Evolutionary conservation across 2,888 invertebrate genomes (phyloP).

Genomic region (Punctoribates punctum): DNA sequence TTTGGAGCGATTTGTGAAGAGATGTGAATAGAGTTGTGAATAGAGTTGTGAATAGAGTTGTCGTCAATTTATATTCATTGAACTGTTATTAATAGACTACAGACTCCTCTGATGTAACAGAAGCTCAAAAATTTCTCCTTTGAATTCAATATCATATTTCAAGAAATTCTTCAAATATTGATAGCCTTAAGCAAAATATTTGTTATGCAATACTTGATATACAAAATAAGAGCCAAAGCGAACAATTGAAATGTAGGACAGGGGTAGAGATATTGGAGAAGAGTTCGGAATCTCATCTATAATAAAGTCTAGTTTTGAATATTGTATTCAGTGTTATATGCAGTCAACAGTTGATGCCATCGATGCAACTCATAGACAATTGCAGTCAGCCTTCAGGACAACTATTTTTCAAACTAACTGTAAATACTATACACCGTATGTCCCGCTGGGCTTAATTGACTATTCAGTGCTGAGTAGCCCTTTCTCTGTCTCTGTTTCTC

Average conservation of each 20-base stretch:
- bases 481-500: background rate
- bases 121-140: constrained; percentile 14
- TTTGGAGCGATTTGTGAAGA: background rate
- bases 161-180: constrained; percentile 22
- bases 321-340: background rate
- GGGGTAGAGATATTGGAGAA: constrained; percentile 6
- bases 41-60: background rate
- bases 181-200: constrained; percentile 24
- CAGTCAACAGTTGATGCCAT: constrained; percentile 18
- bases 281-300: background rate
- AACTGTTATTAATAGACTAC: constrained; percentile 32
- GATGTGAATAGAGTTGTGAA: background rate
- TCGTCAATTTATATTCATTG: constrained; percentile 34
- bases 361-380: constrained; percentile 33
- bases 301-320: background rate
- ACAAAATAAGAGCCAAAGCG: constrained; percentile 7
- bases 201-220: constrained; percentile 24
- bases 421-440: constrained; percentile 8
- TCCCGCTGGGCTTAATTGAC: constrained; percentile 37
- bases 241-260: constrained; percentile 34
- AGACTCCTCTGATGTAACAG: constrained; percentile 21
- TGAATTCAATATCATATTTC: constrained; percentile 37
- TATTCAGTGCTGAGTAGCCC: background rate
- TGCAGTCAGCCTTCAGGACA: constrained; percentile 21
- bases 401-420: constrained; percentile 19